Base-by-base conservation (phyloP, 2,113 vertebrate species). In the Oplegnathus fasciatus region DNA sequence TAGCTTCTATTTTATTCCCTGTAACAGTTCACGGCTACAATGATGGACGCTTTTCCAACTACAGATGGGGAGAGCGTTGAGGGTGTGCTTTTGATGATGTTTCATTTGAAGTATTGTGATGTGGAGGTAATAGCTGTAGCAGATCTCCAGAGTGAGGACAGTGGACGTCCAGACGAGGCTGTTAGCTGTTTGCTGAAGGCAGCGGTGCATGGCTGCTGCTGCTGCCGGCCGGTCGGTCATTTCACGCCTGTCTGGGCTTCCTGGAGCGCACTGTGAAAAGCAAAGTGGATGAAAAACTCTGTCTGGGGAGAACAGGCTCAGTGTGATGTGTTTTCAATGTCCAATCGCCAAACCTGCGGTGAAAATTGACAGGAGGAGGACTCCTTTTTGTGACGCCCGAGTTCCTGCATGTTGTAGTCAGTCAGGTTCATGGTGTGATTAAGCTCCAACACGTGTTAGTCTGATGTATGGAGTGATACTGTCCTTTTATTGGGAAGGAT, bases 181-280 rank as follows among this genome's bases (percentile, higher is more conserved):
- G 82, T 70, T 77, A 69, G 81, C 72, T 44, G 77, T 84, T 81
- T 72, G 89, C 75, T 7, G n/a, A 42, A 85, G 84, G 80, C 84
- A 61, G 82, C 42, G 57, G 75, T 66, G 89, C 86, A 34, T 70
- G 83, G 73, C 58, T 4, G 75, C 80, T 2, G 50, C 69, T 1
- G 62, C 76, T 9, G 75, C 64, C 60, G 48, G 68, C 84, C 74
- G 78, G n/a, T 88, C 26, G 15, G 22, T 89, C 62, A 91, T 91
- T 91, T 89, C 87, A 89, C 76, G 85, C 82, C 75, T 91, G 82
- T 87, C 85, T 89, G 84, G 71, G 22, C 85, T 80, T 87, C 82
- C 34, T 58, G 64, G 32, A 55, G 76, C 26, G 11, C 15, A 0
- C 46, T 9, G 40, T 71, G 65, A 71, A 78, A 76, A 80, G 83